Evolutionary conservation across 2,888 invertebrate species (phyloP), one percentile per base, ranked within the genome.

Genomic region (Oithona nana): DNA sequence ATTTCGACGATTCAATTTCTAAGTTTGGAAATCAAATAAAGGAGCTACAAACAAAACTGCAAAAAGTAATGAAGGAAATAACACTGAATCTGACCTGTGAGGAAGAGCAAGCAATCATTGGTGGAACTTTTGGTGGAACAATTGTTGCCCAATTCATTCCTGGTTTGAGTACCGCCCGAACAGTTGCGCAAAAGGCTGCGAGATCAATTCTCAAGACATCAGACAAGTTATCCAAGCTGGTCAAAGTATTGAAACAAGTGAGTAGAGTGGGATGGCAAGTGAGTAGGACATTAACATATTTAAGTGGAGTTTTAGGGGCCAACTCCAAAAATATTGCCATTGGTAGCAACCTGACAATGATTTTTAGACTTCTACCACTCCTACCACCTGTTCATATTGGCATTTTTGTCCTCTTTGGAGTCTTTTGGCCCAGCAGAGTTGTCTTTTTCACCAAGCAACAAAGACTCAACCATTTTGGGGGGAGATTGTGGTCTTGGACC

Each of bases 371-470:
- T 16, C 30, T 62, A 11, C 62, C 62, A 22, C 57, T 62, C 4
- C 56, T 62, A 56, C 62, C 62, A 6, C 62, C 62, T 20, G 62
- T 62, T 3, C 20, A 31, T 3, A 28, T 55, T n/a, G 62, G 62
- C 3, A 62, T 62, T 22, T 62, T 57, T 39, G 56, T 62, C 28
- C 8, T 62, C 3, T 62, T 62, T 29, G 28, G 49, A 2, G 28
- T 30, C 48, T 62, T 62, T 56, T 62, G 62, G 62, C 62, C 62
- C 1, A 4, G 49, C n/a, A 62, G 62, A 57, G 29, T 62, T 13
- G 26, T 62, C 6, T 62, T 62, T 29, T 62, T 62, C 39, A 29
- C 55, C 16, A 30, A 28, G 22, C 28, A 54, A 29, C 62, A 62
- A 48, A 28, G 62, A 26, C 29, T 28, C 16, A 28, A 54, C 4